phyloP scores from a whole-genome alignment of 2,113 vertebrate species.

The Bubo bubo region DNA sequence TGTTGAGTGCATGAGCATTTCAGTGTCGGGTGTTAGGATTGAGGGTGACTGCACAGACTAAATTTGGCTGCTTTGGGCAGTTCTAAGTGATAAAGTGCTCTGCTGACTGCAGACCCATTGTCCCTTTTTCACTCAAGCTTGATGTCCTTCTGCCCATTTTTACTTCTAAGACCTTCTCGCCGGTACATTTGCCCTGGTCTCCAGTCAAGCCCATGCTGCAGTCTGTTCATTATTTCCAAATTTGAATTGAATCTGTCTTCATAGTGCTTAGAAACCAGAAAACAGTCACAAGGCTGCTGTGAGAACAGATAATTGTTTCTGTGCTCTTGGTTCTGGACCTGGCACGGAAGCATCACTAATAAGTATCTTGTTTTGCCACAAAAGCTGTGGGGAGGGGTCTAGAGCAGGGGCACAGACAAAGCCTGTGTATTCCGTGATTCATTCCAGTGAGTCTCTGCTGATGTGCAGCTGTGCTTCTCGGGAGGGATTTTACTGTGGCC shows the following conservation, averaged over 20 bases:
- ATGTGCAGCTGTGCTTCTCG: neutral
- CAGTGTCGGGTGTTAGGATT: neutral
- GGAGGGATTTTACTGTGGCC: neutral
- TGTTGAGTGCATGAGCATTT: neutral
- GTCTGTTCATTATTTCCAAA: neutral
- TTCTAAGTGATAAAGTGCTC: neutral
- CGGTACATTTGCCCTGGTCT: neutral
- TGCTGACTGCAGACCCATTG: neutral
- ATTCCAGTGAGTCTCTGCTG: neutral
- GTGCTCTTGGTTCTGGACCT: neutral
- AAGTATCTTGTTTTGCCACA: neutral
- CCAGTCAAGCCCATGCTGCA: neutral
- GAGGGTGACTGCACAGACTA: neutral
- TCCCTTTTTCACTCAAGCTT: neutral
- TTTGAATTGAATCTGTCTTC: neutral
- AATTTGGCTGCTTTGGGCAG: slow-evolving; percentile 2
- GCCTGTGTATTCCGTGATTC: neutral
- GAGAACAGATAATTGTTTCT: neutral
- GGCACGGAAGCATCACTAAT: neutral
- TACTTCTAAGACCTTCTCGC: neutral
- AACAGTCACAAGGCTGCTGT: neutral
- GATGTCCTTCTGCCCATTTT: neutral
- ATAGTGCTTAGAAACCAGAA: neutral
- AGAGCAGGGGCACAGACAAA: neutral
- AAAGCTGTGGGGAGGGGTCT: neutral